phyloP scores from a whole-genome alignment of 2,888 invertebrate genomes.

The Lepidochitona cinerea region DNA sequence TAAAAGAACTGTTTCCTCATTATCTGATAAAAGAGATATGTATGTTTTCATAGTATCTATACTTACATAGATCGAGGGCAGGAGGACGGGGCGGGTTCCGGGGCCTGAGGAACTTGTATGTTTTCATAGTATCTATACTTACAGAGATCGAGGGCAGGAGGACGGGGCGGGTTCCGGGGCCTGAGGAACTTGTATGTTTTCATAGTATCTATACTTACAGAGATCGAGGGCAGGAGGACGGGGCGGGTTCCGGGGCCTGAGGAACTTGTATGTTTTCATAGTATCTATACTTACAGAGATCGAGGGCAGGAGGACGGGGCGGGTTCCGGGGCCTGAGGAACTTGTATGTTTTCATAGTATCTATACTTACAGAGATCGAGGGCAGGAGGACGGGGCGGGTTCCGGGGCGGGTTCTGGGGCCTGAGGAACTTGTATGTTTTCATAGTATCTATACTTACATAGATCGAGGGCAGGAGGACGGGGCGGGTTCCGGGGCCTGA shows the following conservation, averaged over 20 bases:
- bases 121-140: too few species aligned
- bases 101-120: neutral
- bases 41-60: too few species aligned
- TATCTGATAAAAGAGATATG: too few species aligned
- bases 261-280: too few species aligned
- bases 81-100: neutral
- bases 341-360: too few species aligned
- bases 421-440: too few species aligned
- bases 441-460: too few species aligned
- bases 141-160: neutral
- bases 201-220: too few species aligned
- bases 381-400: too few species aligned
- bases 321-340: neutral
- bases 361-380: too few species aligned
- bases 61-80: neutral
- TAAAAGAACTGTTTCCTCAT: too few species aligned
- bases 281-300: neutral
- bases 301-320: neutral
- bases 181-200: constrained; percentile 1
- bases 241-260: neutral
- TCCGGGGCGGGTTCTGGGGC: too few species aligned
- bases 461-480: neutral
- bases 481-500: neutral
- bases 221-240: neutral
- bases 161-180: neutral